Evolutionary conservation across 2,113 vertebrate genomes (phyloP).

Genomic region (Erythrocercus mccallii): DNA sequence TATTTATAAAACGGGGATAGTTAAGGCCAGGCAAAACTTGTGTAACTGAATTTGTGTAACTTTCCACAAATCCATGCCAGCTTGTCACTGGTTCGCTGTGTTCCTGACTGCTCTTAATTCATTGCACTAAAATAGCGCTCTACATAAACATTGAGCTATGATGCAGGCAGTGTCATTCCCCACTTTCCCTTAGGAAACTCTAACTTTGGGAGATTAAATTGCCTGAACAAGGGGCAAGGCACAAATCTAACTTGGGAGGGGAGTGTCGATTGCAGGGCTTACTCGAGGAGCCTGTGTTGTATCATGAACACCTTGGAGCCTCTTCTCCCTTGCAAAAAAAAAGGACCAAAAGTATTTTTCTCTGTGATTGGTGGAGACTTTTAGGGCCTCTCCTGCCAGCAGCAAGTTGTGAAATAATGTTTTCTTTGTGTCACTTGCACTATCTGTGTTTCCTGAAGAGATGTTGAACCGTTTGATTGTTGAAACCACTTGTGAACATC

Average conservation of each 20-base stretch:
- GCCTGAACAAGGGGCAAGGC: neutral
- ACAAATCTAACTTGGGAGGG: neutral
- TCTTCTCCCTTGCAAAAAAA: neutral
- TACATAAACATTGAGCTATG: neutral
- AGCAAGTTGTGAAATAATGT: neutral
- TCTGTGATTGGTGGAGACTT: neutral
- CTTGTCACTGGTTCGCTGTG: constrained; percentile 44
- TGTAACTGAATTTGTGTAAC: constrained; percentile 67
- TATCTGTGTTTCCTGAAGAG: neutral
- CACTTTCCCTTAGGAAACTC: constrained; percentile 5
- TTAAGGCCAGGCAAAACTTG: constrained; percentile 53
- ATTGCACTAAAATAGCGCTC: constrained; percentile 30
- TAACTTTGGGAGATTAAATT: neutral
- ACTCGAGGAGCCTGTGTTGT: rapidly evolving
- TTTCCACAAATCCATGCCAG: constrained; percentile 64
- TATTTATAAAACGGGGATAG: constrained; percentile 59
- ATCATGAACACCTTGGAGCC: neutral
- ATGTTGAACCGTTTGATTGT: neutral
- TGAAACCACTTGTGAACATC: neutral
- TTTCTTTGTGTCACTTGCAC: neutral
- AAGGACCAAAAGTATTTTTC: neutral
- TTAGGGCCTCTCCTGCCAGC: neutral
- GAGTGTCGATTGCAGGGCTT: neutral
- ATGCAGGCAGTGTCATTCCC: neutral
- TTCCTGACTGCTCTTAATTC: constrained; percentile 63